Conservation (phyloP, 2,888 invertebrate species). For the Drosophila barbarae region DNA sequence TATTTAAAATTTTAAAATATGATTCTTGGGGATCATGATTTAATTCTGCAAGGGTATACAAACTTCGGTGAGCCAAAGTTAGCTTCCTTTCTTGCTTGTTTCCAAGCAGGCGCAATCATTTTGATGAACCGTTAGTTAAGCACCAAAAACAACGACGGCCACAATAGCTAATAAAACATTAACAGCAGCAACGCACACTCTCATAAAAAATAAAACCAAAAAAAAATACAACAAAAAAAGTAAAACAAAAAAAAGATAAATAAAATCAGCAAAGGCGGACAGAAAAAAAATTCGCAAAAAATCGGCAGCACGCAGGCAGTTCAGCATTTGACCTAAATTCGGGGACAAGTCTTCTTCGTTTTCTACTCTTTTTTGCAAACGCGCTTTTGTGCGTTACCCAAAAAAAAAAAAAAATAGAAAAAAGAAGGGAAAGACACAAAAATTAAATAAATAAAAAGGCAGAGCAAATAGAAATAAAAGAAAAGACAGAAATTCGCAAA, state of each 20-base stretch:
- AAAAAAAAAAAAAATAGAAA: constrained; percentile 18
- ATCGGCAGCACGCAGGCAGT: constrained; percentile 66
- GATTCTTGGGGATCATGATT: too few relatives aligned
- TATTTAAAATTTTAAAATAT: background rate
- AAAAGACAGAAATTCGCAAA: constrained; percentile 39
- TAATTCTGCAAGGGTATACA: too few relatives aligned
- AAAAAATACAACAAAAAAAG: background rate
- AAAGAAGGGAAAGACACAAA: constrained; percentile 19
- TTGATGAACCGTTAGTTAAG: constrained; percentile 39
- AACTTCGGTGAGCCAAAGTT: too few relatives aligned
- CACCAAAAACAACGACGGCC: constrained; percentile 19
- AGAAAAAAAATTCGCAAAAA: constrained; percentile 35
- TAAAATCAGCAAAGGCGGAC: constrained; percentile 50
- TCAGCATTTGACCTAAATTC: constrained; percentile 69
- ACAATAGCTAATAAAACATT: constrained; percentile 45
- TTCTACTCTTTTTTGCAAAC: constrained; percentile 35
- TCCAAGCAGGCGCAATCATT: constrained; percentile 27
- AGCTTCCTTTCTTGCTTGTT: constrained; percentile 1
- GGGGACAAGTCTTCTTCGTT: constrained; percentile 32
- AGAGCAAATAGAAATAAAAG: constrained; percentile 51
- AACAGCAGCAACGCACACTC: constrained; percentile 22
- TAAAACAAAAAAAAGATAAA: constrained; percentile 36
- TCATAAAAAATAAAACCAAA: background rate
- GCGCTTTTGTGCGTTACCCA: constrained; percentile 66
- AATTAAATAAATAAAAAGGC: constrained; percentile 11